A percentile compares a stretch with the other conserved stretches of the same genome.
Evolutionary conservation across 2,888 invertebrate species (phyloP).

Genomic region (Nomada goodeniana): DNA sequence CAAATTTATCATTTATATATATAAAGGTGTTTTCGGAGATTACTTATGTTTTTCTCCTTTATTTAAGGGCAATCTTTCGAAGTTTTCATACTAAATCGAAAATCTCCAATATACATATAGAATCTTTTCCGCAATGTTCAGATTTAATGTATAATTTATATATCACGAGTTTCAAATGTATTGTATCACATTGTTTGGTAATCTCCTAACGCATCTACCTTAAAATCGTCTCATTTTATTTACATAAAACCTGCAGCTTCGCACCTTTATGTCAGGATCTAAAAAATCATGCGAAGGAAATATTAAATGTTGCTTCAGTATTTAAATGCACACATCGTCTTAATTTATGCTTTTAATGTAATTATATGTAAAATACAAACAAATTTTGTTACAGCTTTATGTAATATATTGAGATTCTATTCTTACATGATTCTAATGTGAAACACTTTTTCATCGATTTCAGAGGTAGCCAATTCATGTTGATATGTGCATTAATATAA

Average conservation of each 20-base stretch:
- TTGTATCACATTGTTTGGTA: background rate
- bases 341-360: slow-evolving; percentile 58
- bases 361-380: slow-evolving; percentile 32
- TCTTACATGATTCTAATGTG: slow-evolving; percentile 40
- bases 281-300: slow-evolving; percentile 15
- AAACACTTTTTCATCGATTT: slow-evolving; percentile 40
- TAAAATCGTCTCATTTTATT: slow-evolving; percentile 39
- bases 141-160: slow-evolving; percentile 22
- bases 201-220: slow-evolving; percentile 45
- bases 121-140: background rate
- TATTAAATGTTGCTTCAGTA: slow-evolving; percentile 55
- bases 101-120: background rate
- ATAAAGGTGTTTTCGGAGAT: slow-evolving; percentile 52
- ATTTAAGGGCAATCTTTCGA: background rate
- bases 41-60: slow-evolving; percentile 32
- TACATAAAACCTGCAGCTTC: slow-evolving; percentile 30
- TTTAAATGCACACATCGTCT: slow-evolving; percentile 59
- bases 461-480: slow-evolving; percentile 38
- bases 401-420: slow-evolving; percentile 42
- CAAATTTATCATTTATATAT: slow-evolving; percentile 65
- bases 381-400: slow-evolving; percentile 48
- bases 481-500: slow-evolving; percentile 60
- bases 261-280: slow-evolving; percentile 26
- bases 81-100: background rate
- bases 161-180: background rate